phyloP scores from a whole-genome alignment of 1,140 invertebrate species.

The Drosophila tropicalis region DNA sequence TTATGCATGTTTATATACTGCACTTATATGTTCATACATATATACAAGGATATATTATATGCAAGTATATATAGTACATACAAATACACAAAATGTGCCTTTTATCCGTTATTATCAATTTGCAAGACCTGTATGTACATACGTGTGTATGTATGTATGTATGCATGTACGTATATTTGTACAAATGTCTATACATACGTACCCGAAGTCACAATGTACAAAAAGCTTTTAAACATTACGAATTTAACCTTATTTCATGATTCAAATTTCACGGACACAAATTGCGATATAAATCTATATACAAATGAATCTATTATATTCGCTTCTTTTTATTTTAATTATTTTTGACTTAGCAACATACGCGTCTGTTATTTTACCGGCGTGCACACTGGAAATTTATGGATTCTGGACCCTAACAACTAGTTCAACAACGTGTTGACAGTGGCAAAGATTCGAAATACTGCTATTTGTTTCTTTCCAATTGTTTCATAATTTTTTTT shows the following conservation, averaged over 20 bases:
- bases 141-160: not conserved
- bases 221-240: not conserved
- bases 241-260: slow-evolving; percentile 1
- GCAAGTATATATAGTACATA: not conserved
- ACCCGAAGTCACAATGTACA: not conserved
- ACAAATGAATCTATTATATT: slow-evolving; percentile 1
- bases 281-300: not conserved
- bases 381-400: slow-evolving; percentile 29
- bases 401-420: not conserved
- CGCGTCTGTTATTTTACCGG: slow-evolving; percentile 45
- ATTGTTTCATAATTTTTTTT: not conserved
- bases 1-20: not conserved
- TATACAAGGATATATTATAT: not conserved
- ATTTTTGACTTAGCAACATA: slow-evolving; percentile 23
- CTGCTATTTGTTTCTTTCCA: not conserved
- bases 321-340: slow-evolving; percentile 9
- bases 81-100: slow-evolving; percentile 3
- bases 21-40: not conserved
- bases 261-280: not conserved
- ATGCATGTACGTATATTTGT: not conserved
- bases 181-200: slow-evolving; percentile 5
- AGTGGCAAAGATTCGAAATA: not conserved
- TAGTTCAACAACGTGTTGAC: slow-evolving; percentile 13
- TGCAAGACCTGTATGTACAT: slow-evolving; percentile 10
- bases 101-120: slow-evolving; percentile 23